Conservation (phyloP, 2,888 invertebrate genomes). For the Dichetophora obliterata region DNA sequence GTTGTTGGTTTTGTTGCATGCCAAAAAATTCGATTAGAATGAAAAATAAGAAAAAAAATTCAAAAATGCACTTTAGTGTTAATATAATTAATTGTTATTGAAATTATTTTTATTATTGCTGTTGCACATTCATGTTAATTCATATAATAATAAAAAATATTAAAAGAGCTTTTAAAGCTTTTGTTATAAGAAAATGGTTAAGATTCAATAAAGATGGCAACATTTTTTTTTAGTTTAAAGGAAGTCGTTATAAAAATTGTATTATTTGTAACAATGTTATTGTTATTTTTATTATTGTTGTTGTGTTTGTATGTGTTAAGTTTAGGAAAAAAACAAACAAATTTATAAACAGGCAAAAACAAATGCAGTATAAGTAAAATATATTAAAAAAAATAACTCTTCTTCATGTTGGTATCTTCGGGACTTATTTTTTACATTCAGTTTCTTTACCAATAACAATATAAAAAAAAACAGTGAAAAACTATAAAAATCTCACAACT, state of each 20-base stretch:
- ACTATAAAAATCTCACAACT: too few relatives aligned
- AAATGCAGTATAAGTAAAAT: conserved; percentile 48
- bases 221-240: too few relatives aligned
- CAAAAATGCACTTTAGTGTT: conserved; percentile 18
- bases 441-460: neutral
- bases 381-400: neutral
- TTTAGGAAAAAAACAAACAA: conserved; percentile 57
- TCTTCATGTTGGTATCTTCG: neutral
- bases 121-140: conserved; percentile 15
- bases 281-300: conserved; percentile 31
- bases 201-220: too few relatives aligned
- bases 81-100: neutral
- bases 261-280: conserved; percentile 21
- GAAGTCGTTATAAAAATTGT: neutral
- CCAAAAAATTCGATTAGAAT: conserved; percentile 19
- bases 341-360: conserved; percentile 63
- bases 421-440: conserved; percentile 26
- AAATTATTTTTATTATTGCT: neutral
- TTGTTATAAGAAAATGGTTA: too few relatives aligned
- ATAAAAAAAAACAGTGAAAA: too few relatives aligned
- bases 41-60: conserved; percentile 16
- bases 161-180: neutral
- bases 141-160: neutral
- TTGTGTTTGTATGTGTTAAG: conserved; percentile 17
- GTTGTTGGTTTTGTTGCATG: conserved; percentile 28